Percentiles rank a stretch among this genome's conserved stretches.
These are phyloP conservation scores for Phortica okadai DNA, from an alignment of 2,888 invertebrate species.

Conservation along the genomic window DNA sequence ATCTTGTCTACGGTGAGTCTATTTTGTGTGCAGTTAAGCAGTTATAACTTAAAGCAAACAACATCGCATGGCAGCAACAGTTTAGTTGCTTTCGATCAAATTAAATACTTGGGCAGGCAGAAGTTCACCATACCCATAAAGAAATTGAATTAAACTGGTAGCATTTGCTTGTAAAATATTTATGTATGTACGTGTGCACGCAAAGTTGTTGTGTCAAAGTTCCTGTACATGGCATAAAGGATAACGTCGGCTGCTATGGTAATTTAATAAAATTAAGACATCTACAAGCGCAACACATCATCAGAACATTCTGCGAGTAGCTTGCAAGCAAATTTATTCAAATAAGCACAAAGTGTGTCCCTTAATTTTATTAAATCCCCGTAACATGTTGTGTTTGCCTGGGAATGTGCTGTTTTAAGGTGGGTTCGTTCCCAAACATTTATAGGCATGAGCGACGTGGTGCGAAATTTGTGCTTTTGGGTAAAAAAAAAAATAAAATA, in stretches of 20 bases:
- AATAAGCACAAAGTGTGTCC: conserved; percentile 25
- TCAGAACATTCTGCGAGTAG: not conserved
- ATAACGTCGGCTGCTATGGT: conserved; percentile 54
- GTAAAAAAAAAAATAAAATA: conserved; percentile 20
- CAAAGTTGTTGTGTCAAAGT: conserved; percentile 55
- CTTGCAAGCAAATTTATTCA: conserved; percentile 21
- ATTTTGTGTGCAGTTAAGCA: conserved; percentile 33
- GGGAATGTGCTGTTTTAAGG: too few species aligned
- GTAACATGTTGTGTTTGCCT: conserved; percentile 53
- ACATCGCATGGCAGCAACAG: not conserved
- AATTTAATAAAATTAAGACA: conserved; percentile 58
- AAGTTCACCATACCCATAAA: not conserved
- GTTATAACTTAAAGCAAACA: conserved; percentile 10
- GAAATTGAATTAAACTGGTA: conserved; percentile 66
- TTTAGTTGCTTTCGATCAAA: conserved; percentile 37
- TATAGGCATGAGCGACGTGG: too few species aligned
- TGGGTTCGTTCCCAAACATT: too few species aligned
- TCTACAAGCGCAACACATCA: conserved; percentile 42
- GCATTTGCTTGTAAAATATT: conserved; percentile 50
- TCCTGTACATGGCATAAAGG: conserved; percentile 33
- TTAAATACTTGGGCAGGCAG: conserved; percentile 8
- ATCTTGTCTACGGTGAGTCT: not conserved
- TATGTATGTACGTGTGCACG: not conserved
- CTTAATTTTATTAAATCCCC: conserved; percentile 64
- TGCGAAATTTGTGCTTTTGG: not conserved